These are phyloP conservation scores for Himantopus leucocephalus DNA, from an alignment of 2,113 vertebrate species.

Conservation along the genomic window DNA sequence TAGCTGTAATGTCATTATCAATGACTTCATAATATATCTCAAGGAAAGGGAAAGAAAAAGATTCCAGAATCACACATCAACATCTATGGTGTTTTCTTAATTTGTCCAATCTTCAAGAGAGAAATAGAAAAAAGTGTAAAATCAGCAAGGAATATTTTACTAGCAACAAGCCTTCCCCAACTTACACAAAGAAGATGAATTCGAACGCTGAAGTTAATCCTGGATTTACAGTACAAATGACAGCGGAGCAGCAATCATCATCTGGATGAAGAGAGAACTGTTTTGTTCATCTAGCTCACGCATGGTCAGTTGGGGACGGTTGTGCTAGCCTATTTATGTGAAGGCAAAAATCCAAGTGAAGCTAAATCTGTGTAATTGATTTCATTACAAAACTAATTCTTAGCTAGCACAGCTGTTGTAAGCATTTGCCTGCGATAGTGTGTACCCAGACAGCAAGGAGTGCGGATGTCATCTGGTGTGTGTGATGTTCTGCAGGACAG, in stretches of 20 bases:
- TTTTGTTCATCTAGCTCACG: background rate
- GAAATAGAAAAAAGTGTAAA: background rate
- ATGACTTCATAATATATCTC: background rate
- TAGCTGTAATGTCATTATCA: background rate
- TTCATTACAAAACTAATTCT: background rate
- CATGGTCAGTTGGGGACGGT: background rate
- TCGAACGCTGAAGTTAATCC: background rate
- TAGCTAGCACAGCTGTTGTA: background rate
- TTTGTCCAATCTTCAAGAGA: background rate
- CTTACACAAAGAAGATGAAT: background rate
- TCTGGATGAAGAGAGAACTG: background rate
- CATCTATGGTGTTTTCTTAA: background rate
- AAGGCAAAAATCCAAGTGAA: background rate
- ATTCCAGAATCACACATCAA: background rate
- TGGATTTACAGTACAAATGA: background rate
- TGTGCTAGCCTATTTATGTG: background rate
- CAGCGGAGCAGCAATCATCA: background rate
- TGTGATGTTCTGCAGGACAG: accelerated
- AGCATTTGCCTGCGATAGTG: accelerated
- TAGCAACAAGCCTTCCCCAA: background rate
- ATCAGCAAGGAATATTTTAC: background rate
- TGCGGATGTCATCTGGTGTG: background rate
- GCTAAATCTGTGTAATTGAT: background rate
- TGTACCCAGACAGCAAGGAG: background rate
- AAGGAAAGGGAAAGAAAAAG: background rate